Percentiles rank a stretch among this genome's conserved stretches.
phyloP scores from a whole-genome alignment of 2,113 vertebrate species.

The Gambusia holbrooki region DNA sequence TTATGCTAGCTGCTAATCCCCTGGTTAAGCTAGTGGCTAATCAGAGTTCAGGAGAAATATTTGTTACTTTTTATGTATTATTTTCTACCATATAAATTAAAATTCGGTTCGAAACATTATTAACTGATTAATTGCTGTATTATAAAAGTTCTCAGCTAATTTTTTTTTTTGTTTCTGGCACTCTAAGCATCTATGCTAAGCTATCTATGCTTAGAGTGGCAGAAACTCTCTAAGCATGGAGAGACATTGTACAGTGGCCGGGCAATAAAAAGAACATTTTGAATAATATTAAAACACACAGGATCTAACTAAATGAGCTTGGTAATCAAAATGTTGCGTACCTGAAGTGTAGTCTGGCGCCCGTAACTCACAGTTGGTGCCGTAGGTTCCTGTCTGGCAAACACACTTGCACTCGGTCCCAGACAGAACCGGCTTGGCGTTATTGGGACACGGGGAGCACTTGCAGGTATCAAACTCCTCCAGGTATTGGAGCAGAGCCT shows the following conservation, averaged over 20 bases:
- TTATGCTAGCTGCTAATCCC: neutral
- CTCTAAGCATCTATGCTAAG: too few relatives aligned
- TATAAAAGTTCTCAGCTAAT: too few relatives aligned
- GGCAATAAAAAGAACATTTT: too few relatives aligned
- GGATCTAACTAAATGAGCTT: neutral
- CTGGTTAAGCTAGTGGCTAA: neutral
- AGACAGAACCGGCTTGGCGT: slow-evolving; percentile 77
- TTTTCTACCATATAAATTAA: too few relatives aligned
- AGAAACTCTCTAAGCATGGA: too few relatives aligned
- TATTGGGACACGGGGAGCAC: slow-evolving; percentile 89
- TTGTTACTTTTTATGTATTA: too few relatives aligned
- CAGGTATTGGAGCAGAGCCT: slow-evolving; percentile 83
- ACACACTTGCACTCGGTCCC: slow-evolving; percentile 88
- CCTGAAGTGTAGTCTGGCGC: slow-evolving; percentile 83
- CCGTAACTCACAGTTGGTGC: slow-evolving; percentile 82
- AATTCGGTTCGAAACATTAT: too few relatives aligned
- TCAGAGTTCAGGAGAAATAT: too few relatives aligned
- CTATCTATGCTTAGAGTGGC: too few relatives aligned
- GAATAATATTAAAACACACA: neutral
- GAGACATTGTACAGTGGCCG: too few relatives aligned
- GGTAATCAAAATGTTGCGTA: slow-evolving; percentile 49
- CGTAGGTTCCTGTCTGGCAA: slow-evolving; percentile 88
- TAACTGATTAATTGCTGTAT: too few relatives aligned
- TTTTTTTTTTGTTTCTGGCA: too few relatives aligned
- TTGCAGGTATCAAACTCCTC: slow-evolving; percentile 86